Evolutionary conservation across 2,797 vertebrate species (phyloP).

Genomic region (Yasuhikotakia modesta): DNA sequence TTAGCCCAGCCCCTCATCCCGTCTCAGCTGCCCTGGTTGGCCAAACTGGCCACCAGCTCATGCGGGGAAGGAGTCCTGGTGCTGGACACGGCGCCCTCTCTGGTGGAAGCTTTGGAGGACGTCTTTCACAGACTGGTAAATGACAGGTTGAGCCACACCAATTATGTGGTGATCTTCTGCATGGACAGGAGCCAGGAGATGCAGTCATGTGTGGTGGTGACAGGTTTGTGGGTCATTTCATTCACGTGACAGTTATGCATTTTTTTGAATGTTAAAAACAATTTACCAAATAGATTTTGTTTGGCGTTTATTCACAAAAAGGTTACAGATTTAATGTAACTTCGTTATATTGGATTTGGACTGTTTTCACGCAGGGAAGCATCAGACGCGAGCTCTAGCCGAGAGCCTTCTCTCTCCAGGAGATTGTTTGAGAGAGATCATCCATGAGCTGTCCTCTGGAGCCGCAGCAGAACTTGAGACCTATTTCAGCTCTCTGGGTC

Average conservation of each 20-base stretch:
- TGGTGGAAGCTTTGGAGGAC: conserved; percentile 90
- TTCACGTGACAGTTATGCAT: no score
- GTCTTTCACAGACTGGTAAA: conserved; percentile 87
- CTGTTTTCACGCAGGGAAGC: conserved; percentile 85
- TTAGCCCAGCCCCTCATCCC: conserved; percentile 82
- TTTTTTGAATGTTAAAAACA: no score
- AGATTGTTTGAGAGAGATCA: conserved; percentile 89
- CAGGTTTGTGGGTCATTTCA: conserved; percentile 70
- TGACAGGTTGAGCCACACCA: conserved; percentile 86
- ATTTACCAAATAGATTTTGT: no score
- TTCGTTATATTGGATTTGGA: no score
- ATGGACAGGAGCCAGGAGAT: conserved; percentile 81
- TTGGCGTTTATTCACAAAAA: no score
- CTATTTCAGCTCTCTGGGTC: conserved; percentile 87
- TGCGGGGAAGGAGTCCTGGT: conserved; percentile 89
- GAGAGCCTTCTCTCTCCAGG: conserved; percentile 88
- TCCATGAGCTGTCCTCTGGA: conserved; percentile 86
- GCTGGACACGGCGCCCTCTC: conserved; percentile 84
- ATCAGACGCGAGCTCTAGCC: conserved; percentile 90
- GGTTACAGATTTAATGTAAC: no score
- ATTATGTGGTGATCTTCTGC: conserved; percentile 93
- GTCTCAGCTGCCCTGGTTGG: conserved; percentile 94
- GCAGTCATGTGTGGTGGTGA: conserved; percentile 92
- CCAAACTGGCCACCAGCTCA: conserved; percentile 91
- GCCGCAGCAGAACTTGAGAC: conserved; percentile 85